These are phyloP conservation scores for Papilio glaucus DNA, from an alignment of 1,140 invertebrate species.

Conservation along the genomic window DNA sequence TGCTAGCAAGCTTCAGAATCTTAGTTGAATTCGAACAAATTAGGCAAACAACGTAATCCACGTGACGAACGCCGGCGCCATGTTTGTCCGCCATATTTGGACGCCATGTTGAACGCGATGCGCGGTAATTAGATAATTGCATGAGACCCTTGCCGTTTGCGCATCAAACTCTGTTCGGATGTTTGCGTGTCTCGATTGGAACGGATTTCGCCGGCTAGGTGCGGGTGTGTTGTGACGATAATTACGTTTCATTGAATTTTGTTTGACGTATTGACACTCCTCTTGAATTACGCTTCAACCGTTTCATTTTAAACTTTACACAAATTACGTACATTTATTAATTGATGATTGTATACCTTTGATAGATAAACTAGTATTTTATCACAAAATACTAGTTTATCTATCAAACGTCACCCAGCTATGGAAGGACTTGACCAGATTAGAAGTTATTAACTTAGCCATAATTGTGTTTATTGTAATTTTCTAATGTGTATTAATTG, in stretches of 20 bases:
- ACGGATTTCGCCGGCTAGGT: constrained; percentile 8
- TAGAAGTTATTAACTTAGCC: neutral
- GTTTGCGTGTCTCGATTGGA: constrained; percentile 37
- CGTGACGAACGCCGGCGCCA: constrained; percentile 53
- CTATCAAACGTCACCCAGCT: too few relatives aligned
- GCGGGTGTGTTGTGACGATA: constrained; percentile 26
- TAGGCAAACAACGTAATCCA: constrained; percentile 68
- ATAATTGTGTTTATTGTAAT: neutral
- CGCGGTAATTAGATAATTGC: constrained; percentile 75
- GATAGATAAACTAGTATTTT: too few relatives aligned
- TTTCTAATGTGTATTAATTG: constrained; percentile 28
- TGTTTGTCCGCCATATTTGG: constrained; percentile 62
- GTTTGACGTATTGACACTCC: constrained; percentile 34
- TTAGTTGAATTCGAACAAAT: constrained; percentile 63
- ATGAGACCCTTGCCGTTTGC: constrained; percentile 59
- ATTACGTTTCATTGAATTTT: constrained; percentile 35
- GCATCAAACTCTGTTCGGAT: constrained; percentile 55
- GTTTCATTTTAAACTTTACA: neutral
- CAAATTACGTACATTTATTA: neutral
- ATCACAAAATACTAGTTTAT: too few relatives aligned
- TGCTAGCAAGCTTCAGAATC: constrained; percentile 47
- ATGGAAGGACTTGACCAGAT: too few relatives aligned
- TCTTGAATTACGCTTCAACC: constrained; percentile 1
- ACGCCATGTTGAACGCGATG: constrained; percentile 47
- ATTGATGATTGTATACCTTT: too few relatives aligned